Evolutionary conservation across 2,888 invertebrate genomes (phyloP).

Genomic region (Morpho helenor): DNA sequence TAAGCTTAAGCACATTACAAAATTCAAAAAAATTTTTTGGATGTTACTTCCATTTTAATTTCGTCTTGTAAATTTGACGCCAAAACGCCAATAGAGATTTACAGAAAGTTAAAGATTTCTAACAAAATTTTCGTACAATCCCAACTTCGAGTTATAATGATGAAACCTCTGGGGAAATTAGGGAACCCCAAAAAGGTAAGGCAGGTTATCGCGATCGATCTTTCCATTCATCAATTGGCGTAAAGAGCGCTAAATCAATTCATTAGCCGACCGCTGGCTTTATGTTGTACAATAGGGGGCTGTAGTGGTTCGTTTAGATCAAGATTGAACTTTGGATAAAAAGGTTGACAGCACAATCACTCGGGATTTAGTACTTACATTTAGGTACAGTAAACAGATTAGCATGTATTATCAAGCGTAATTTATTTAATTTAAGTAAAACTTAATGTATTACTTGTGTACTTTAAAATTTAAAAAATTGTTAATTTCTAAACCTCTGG

Average conservation of each 20-base stretch:
- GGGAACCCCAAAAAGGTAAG: constrained; percentile 9
- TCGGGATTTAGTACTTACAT: background rate
- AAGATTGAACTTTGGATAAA: constrained; percentile 71
- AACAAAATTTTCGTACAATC: background rate
- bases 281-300: constrained; percentile 59
- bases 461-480: too few species aligned
- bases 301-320: constrained; percentile 66
- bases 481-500: too few species aligned
- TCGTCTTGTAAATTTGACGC: too few species aligned
- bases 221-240: constrained; percentile 48
- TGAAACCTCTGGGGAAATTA: constrained; percentile 18
- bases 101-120: background rate
- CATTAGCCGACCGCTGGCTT: constrained; percentile 65
- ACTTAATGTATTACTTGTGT: too few species aligned
- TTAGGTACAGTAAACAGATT: too few species aligned
- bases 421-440: too few species aligned
- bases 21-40: too few species aligned
- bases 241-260: constrained; percentile 63
- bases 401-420: too few species aligned
- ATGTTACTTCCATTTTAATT: too few species aligned
- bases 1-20: too few species aligned
- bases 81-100: too few species aligned
- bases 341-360: constrained; percentile 23
- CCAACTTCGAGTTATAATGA: constrained; percentile 14
- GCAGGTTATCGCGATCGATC: constrained; percentile 27